Evolutionary conservation across 2,113 vertebrate genomes (phyloP).

Genomic region (Sciurus niger): DNA sequence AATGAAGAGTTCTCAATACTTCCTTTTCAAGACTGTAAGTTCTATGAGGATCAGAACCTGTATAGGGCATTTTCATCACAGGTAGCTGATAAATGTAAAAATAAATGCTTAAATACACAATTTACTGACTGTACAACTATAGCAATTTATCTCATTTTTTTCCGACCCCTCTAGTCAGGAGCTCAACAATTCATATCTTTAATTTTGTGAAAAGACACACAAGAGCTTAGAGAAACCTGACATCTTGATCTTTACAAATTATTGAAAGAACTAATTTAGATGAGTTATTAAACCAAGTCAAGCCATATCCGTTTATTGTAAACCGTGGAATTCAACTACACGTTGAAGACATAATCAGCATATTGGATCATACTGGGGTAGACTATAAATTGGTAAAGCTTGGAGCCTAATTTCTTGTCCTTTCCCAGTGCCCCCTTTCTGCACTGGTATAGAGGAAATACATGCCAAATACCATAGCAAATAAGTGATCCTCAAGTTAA

Average conservation of each 20-base stretch:
- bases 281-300: background rate
- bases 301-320: background rate
- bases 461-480: background rate
- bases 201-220: background rate
- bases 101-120: background rate
- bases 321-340: background rate
- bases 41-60: background rate
- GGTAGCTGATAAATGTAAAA: background rate
- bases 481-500: background rate
- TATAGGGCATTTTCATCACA: background rate
- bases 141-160: background rate
- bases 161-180: background rate
- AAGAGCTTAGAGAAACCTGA: constrained; percentile 22
- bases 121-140: background rate
- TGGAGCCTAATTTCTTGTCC: background rate
- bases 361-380: background rate
- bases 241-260: constrained; percentile 51
- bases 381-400: background rate
- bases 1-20: background rate
- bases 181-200: background rate
- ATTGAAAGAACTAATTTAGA: constrained; percentile 33
- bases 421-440: background rate
- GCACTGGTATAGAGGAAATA: background rate
- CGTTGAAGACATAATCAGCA: background rate
- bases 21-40: background rate